Conservation (phyloP, 2,797 vertebrate genomes). For the Chelidonichthys spinosus region DNA sequence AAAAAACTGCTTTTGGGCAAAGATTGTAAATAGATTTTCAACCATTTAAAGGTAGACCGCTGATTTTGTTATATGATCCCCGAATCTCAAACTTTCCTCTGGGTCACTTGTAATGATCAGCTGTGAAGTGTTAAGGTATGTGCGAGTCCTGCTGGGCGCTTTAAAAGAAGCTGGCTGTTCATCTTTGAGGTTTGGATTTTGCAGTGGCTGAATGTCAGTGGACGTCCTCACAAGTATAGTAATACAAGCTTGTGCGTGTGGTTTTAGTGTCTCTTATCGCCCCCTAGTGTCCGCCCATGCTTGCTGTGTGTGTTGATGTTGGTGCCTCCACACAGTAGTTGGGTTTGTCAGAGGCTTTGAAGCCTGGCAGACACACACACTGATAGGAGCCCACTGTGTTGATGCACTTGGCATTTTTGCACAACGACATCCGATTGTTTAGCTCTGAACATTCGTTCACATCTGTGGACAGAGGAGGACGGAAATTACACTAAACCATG, state of each 20-base stretch:
- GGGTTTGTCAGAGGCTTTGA: constrained; percentile 87
- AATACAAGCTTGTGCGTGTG: constrained; percentile 62
- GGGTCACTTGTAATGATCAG: not conserved
- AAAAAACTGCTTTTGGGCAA: not conserved
- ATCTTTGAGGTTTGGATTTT: not conserved
- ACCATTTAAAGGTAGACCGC: not conserved
- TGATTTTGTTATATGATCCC: not conserved
- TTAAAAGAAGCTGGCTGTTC: not conserved
- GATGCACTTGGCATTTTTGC: constrained; percentile 96
- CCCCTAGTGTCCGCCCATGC: constrained; percentile 56
- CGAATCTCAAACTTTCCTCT: constrained; percentile 9
- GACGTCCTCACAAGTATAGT: constrained; percentile 62
- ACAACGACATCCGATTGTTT: constrained; percentile 95
- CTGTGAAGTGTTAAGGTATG: not conserved
- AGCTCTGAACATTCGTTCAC: constrained; percentile 96
- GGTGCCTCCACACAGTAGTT: constrained; percentile 91
- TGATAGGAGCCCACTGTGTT: constrained; percentile 96
- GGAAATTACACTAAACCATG: not conserved
- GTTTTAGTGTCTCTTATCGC: constrained; percentile 68
- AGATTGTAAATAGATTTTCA: not conserved
- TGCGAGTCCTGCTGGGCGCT: not conserved
- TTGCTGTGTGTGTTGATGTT: constrained; percentile 84
- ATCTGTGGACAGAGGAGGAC: constrained; percentile 82
- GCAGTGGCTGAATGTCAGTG: constrained; percentile 15
- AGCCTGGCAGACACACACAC: constrained; percentile 94